phyloP scores from a whole-genome alignment of 2,888 invertebrate species.

The Papilio demoleus region DNA sequence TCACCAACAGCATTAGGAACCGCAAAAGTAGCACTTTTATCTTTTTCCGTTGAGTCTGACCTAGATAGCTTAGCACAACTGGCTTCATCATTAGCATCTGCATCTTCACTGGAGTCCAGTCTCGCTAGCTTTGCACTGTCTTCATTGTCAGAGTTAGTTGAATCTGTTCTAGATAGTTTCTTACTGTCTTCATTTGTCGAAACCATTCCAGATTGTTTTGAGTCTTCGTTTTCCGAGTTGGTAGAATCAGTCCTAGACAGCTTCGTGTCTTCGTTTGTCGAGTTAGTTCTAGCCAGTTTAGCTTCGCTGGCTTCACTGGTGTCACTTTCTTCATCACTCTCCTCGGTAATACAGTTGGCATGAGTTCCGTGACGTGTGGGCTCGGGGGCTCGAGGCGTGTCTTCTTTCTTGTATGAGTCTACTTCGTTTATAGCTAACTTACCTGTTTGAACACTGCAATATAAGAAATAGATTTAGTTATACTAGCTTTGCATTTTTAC shows the following conservation, averaged over 20 bases:
- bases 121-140: slow-evolving; percentile 20
- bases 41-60: neutral
- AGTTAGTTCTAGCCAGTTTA: slow-evolving; percentile 21
- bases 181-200: neutral
- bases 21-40: slow-evolving; percentile 33
- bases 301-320: slow-evolving; percentile 23
- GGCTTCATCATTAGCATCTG: neutral
- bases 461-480: too few species aligned
- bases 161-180: slow-evolving; percentile 3
- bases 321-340: slow-evolving; percentile 55
- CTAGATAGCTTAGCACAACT: neutral
- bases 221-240: neutral
- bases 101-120: neutral
- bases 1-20: slow-evolving; percentile 55
- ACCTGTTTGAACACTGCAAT: slow-evolving; percentile 84
- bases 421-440: slow-evolving; percentile 88
- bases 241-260: neutral
- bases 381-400: slow-evolving; percentile 47
- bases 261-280: neutral
- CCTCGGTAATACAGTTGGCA: slow-evolving; percentile 75
- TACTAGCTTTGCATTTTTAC: too few species aligned
- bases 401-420: slow-evolving; percentile 63
- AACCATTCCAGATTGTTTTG: neutral
- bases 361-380: slow-evolving; percentile 61
- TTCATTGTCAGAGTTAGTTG: slow-evolving; percentile 13